Conservation (phyloP, 2,888 invertebrate genomes). For the Euplexia lucipara region DNA sequence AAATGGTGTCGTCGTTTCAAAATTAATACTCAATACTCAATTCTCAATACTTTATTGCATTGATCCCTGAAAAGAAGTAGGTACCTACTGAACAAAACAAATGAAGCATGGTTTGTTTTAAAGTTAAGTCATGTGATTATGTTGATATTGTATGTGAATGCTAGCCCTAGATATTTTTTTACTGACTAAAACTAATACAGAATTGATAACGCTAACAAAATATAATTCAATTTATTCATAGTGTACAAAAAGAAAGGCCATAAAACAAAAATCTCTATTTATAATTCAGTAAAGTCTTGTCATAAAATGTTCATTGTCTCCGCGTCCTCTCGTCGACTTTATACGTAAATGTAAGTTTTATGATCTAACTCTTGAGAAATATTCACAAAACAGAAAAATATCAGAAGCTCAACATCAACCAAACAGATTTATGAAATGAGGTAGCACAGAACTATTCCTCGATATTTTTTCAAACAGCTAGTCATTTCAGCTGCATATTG, state of each 20-base stretch:
- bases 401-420: conserved; percentile 17
- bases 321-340: conserved; percentile 46
- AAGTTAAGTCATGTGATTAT: too few relatives aligned
- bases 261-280: conserved; percentile 56
- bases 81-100: too few relatives aligned
- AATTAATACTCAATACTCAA: too few relatives aligned
- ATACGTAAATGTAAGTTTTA: conserved; percentile 58
- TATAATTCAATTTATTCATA: conserved; percentile 47
- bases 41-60: too few relatives aligned
- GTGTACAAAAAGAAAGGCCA: conserved; percentile 25
- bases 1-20: too few relatives aligned
- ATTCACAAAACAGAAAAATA: neutral
- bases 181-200: conserved; percentile 26
- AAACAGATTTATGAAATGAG: neutral
- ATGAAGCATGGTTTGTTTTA: too few relatives aligned
- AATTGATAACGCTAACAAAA: conserved; percentile 41
- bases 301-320: conserved; percentile 59
- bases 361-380: conserved; percentile 40
- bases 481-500: too few relatives aligned
- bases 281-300: conserved; percentile 53
- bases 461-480: too few relatives aligned
- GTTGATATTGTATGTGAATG: too few relatives aligned
- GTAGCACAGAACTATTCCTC: too few relatives aligned
- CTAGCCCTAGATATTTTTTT: conserved; percentile 11
- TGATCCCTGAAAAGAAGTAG: too few relatives aligned